Evolutionary conservation across 2,113 vertebrate species (phyloP), one percentile per base, ranked within the genome.

Genomic region (Phyllostomus discolor): DNA sequence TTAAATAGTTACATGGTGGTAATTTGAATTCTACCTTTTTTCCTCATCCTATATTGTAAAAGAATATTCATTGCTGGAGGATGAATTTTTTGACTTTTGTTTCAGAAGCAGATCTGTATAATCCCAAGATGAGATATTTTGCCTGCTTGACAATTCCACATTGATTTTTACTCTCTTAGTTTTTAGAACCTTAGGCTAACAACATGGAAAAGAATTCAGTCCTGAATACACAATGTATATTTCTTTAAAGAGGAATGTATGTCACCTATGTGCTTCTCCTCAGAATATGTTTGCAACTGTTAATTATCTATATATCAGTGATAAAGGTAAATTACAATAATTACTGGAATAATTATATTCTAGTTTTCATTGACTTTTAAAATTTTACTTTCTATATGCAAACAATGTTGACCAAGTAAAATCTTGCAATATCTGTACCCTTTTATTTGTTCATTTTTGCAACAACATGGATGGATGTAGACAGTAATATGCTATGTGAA

Each of bases 121-220:
- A 96, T 98, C 59, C 75, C 41, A 76, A 96, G 59, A 85, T 83
- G 82, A 66, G 66, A 84, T 91, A 95, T 92, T 97, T 90, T 96
- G n/a, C 83, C 95, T 59, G 81, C 35, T 62, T 88, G 43, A 95
- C 41, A 97, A 95, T 80, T 83, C 14, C 20, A 92, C 69, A 96
- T 83, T 94, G 92, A 98, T 96, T 97, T 91, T 81, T 20, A 92
- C 46, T 96, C 95, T 94, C 7, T 26, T 79, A 67, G 78, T 90
- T 93, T 95, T 84, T 72, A 72, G 33, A 96, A 87, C 50, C 66
- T 48, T 80, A 90, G 85, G 73, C 41, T 94, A 92, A 87, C 69
- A 96, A 94, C n/a, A 90, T 81, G 82, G n/a, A 75, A 69, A 86
- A 95, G 85, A 93, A 50, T 59, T 62, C 35, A 82, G 35, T 46